Base-by-base conservation (phyloP, 2,888 invertebrate species). In the Erannis defoliaria region DNA sequence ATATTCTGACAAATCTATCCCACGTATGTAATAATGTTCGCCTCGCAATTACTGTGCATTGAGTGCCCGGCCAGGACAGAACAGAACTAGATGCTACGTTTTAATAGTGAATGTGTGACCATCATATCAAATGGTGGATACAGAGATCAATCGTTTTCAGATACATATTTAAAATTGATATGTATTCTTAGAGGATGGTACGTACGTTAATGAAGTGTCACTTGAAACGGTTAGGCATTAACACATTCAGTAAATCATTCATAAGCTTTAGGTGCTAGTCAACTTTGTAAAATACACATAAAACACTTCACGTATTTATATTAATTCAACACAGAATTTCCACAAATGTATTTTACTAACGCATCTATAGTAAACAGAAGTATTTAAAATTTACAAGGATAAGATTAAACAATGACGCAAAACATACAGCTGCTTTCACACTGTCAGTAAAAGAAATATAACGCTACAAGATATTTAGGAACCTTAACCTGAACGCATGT, bases 1-100 rank as follows among this genome's bases (percentile, higher is more conserved):
- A 86, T 84, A 85, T 78, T 86, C 89, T 88, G 89, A 81, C 86
- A 87, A 86, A 82, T 82, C 77, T 73, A 81, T 82, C 80, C 82
- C 88, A 90, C 90, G 89, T 80, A 85, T 88, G 80, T 85, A 88
- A 86, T 84, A 81, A 82, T 76, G 23, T 23, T 77, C 81, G 85
- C 86, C 89, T 88, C 90, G 88, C 88, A 74, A 76, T 76, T 68
- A 77, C 88, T 86, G 86, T 88, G 88, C 88, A 80, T 72, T 62
- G 55, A 35, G 45, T 49, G 46, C 43, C 43, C 33, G 18, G 18
- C 42, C 16, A 18, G 26, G 23, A 26, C 26, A 35, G 12, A 29
- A 53, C 16, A 16, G n/a, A 58, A 38, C 37, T 16, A 38, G 10
- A 19, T n/a, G 18, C 8, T n/a, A 29, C 43, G 23, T 38, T 43